phyloP scores from a whole-genome alignment of 2,797 vertebrate species.

The Trachops cirrhosus region DNA sequence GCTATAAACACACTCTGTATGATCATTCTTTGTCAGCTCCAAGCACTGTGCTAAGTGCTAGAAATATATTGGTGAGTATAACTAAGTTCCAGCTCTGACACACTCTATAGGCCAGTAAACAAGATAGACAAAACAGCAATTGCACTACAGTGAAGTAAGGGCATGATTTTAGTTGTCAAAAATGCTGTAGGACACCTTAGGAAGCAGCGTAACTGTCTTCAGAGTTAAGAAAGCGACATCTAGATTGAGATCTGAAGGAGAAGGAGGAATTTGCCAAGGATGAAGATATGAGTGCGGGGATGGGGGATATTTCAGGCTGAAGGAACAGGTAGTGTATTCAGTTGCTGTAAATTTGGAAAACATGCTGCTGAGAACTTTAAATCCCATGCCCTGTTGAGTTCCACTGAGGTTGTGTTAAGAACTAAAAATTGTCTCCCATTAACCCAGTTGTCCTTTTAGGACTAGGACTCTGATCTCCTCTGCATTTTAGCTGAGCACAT shows the following conservation, averaged over 20 bases:
- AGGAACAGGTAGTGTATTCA: not conserved
- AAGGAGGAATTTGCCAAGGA: not conserved
- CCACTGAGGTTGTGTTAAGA: not conserved
- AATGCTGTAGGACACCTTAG: not conserved
- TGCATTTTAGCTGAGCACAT: not conserved
- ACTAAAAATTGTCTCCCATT: not conserved
- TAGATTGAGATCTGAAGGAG: not conserved
- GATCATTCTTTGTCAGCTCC: not conserved
- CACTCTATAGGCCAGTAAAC: not conserved
- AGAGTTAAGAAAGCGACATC: not conserved
- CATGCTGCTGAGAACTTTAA: not conserved
- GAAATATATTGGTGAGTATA: not conserved
- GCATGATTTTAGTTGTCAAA: not conserved
- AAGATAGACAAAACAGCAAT: not conserved
- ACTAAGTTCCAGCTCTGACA: not conserved
- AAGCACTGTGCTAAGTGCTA: not conserved
- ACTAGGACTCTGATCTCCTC: not conserved
- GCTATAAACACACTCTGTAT: not conserved
- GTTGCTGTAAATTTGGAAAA: not conserved
- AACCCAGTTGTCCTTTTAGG: not conserved
- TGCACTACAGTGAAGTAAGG: not conserved
- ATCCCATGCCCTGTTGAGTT: not conserved
- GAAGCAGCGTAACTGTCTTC: not conserved
- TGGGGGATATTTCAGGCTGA: not conserved
- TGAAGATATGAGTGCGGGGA: not conserved